A percentile compares a stretch with the other conserved stretches of the same genome.
Conservation (phyloP, 2,797 vertebrate species). For the Apodemus agrarius region DNA sequence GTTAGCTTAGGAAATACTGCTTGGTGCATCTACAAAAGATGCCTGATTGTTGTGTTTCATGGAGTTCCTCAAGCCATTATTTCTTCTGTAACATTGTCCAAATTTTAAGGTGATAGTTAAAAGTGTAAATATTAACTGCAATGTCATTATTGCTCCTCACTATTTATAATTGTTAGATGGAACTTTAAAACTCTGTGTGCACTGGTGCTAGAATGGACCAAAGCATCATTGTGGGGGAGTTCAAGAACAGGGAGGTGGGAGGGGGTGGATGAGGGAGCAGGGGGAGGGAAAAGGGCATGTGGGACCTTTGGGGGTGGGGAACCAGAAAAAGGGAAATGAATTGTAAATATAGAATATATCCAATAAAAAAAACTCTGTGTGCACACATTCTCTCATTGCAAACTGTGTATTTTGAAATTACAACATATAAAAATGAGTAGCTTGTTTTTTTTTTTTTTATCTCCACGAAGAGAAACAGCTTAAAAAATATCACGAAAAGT, state of each 20-base stretch:
- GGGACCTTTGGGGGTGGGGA: too few relatives aligned
- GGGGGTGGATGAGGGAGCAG: too few relatives aligned
- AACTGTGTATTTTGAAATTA: slow-evolving; percentile 8
- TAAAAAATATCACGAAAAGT: not conserved
- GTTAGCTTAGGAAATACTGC: not conserved
- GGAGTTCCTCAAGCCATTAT: not conserved
- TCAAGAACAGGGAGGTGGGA: too few relatives aligned
- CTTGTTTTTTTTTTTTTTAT: slow-evolving; percentile 13
- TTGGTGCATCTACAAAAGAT: not conserved
- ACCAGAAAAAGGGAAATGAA: too few relatives aligned
- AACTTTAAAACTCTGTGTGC: not conserved
- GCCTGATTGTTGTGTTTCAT: not conserved
- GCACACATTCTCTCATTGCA: not conserved
- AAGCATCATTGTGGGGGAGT: too few relatives aligned
- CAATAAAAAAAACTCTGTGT: not conserved
- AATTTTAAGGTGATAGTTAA: not conserved
- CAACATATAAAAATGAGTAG: not conserved
- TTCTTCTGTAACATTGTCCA: not conserved
- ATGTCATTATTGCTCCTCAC: not conserved
- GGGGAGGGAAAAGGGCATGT: too few relatives aligned
- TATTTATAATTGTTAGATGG: not conserved
- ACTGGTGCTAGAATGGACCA: too few relatives aligned
- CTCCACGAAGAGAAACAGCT: not conserved
- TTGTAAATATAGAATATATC: too few relatives aligned
- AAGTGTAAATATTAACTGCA: not conserved